Base-by-base conservation (phyloP, 1,140 invertebrate species). In the Conopomorpha cramerella region DNA sequence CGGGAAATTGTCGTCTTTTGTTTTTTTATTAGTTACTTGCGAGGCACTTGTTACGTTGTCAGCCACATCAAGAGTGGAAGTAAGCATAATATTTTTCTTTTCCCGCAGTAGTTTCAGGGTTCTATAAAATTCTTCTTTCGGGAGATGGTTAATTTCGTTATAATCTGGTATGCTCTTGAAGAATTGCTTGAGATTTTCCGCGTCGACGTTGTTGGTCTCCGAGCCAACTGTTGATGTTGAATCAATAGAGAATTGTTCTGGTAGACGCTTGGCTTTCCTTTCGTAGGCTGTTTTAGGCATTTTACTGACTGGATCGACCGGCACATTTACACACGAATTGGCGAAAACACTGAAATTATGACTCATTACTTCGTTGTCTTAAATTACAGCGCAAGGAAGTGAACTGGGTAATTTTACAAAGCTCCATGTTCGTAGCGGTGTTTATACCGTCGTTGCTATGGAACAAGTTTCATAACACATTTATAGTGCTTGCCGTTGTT, bases 111-210 rank as follows among this genome's bases (percentile, higher is more conserved):
- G 77, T 52, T 84, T 81, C 14, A 89, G 50, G 17, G 83, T 83
- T 12, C 79, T 81, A 56, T 84, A 83, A 60, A 88, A 88, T 38
- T 88, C 85, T 41, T 81, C 80, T 36, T 83, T 82, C 0, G 85
- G 81, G 30, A 88, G 63, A 71, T 88, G 84, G 55, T 86, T 80
- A 8, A 88, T 70, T 27, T 88, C 85, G 25, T 78, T 80, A 43
- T 88, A 88, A 49, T 87, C 85, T 2, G 86, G 86, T 48, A 88
- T 87, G 36, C 84, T 87, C 17, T 80, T 76, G 19, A 84, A 78
- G 58, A 88, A 88, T 23, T 86, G 81, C 30, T 86, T 59, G 42
- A 87, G 79, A 28, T 80, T 82, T 28, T 82, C 78, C 4, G 78
- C 55, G 30, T 74, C 51, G 8, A 56, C 19, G 28, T 71, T 55